Percentiles rank a stretch among this genome's conserved stretches.
These are phyloP conservation scores for Ladona fulva DNA, from an alignment of 1,140 invertebrate species.

Conservation along the genomic window DNA sequence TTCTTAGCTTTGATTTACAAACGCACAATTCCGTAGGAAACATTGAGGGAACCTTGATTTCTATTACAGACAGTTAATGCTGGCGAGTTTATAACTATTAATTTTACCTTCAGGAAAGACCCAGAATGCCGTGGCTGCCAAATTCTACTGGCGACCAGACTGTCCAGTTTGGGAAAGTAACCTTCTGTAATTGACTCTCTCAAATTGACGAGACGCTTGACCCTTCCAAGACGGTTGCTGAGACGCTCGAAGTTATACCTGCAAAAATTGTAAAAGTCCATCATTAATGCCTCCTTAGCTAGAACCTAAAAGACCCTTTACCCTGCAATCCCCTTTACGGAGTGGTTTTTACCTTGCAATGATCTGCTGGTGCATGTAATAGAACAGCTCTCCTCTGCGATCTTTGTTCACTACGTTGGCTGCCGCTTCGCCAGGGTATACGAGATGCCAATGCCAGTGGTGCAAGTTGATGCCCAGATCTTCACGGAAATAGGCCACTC, in stretches of 20 bases:
- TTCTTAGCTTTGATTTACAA: no score
- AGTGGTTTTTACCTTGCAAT: conserved; percentile 45
- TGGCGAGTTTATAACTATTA: no score
- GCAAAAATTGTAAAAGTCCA: conserved; percentile 11
- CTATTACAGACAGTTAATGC: no score
- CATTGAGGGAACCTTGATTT: no score
- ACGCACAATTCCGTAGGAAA: no score
- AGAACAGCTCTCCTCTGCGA: conserved; percentile 64
- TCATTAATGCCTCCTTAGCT: no score
- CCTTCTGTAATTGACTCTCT: conserved; percentile 28
- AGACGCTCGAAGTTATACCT: conserved; percentile 33
- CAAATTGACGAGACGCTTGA: conserved; percentile 24
- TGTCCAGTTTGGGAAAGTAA: conserved; percentile 32
- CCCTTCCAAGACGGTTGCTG: conserved; percentile 26
- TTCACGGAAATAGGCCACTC: conserved; percentile 61
- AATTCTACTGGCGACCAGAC: conserved; percentile 32
- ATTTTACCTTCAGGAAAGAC: no score
- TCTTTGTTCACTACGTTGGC: conserved; percentile 55
- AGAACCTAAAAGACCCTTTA: no score
- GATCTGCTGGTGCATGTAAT: conserved; percentile 70
- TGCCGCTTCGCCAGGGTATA: conserved; percentile 53
- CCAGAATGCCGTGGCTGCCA: conserved; percentile 46
- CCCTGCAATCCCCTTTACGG: no score
- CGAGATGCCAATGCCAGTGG: conserved; percentile 54
- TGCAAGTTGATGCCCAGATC: conserved; percentile 60